Base-by-base conservation (phyloP, 2,888 invertebrate genomes). In the Alcis repandata region DNA sequence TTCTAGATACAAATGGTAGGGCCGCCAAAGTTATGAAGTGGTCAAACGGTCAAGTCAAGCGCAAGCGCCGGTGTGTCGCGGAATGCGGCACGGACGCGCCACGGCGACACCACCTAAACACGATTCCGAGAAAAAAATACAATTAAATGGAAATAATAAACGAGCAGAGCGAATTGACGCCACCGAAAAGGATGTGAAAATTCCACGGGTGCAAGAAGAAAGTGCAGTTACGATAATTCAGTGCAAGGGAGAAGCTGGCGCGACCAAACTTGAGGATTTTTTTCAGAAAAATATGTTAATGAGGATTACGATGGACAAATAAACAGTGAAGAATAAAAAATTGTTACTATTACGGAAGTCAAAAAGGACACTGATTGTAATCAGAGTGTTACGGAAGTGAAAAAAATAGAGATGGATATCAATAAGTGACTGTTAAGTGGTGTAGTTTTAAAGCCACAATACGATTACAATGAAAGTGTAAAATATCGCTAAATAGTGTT, bases 11-110 rank as follows among this genome's bases (percentile, higher is more conserved):
- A 62, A 68, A 71, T 80, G 70, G 80, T 82, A 79, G 71, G 79
- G 73, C 70, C 75, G 60, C 36, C 73, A 77, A 73, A 82, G 78
- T 85, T 85, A 86, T 82, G 76, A 83, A 81, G 82, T 83, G 86
- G 83, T 84, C 84, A 84, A 82, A 82, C 83, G 84, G 84, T 86
- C 83, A 82, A 80, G 80, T 76, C 74, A 70, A 60, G 71, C 77
- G 86, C 82, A 75, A 83, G 85, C 90, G 91, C 89, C 92, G 77
- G 79, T 71, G 69, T 82, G 90, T 82, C 91, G 91, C 81, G 91
- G 91, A 91, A 91, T 91, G 91, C 81, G 86, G 87, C 81, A 81
- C 80, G 80, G 82, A 81, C 83, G 83, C 83, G 82, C 75, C 81
- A 77, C 78, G 76, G 75, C 82, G 84, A 85, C 87, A 84, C 80